Evolutionary conservation across 2,888 invertebrate species (phyloP), one percentile per base, ranked within the genome.

Genomic region (Drosophila melanosoma): DNA sequence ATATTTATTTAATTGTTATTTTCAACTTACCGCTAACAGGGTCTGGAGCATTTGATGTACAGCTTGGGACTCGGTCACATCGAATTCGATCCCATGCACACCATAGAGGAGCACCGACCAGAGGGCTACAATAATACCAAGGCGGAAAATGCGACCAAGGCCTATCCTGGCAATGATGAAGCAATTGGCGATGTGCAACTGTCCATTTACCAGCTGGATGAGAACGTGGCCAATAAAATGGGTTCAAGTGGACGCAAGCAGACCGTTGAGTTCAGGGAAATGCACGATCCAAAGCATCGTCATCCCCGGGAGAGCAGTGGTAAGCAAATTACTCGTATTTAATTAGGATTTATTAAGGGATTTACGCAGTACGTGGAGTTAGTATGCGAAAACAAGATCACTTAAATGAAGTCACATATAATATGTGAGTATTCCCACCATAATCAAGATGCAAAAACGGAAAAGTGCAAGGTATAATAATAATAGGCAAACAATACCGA

Each of bases 31-130:
- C 15, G 71, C 71, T 75, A 71, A 2, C 93, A 95, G 95, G 96
- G 96, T 15, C 95, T 96, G 79, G 96, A 96, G 91, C 96, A 96
- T 83, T 92, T 96, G 54, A 93, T 96, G 92, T 94, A 94, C 83
- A 96, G 94, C 83, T 91, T 96, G 26, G 96, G 96, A 0, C 93
- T 96, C n/a, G 96, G 95, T 1, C 95, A 95, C 15, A 93, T 95
- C 10, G 94, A 95, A 78, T 95, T 96, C 65, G 90, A 91, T 17
- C 91, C 91, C 17, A 83, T 81, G 2, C 93, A 93, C 63, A 92
- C 93, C 3, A 86, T 93, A 35, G 92, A 92, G 6, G 86, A 93
- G 64, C 93, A 93, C 67, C 90, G 91, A 66, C 90, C 92, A 1
- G 79, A 89, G 54, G 92, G 91, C 20, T 91, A 83, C 57, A 86